These are phyloP conservation scores for Cyclophora albipunctata DNA, from an alignment of 2,888 invertebrate species.

Conservation along the genomic window DNA sequence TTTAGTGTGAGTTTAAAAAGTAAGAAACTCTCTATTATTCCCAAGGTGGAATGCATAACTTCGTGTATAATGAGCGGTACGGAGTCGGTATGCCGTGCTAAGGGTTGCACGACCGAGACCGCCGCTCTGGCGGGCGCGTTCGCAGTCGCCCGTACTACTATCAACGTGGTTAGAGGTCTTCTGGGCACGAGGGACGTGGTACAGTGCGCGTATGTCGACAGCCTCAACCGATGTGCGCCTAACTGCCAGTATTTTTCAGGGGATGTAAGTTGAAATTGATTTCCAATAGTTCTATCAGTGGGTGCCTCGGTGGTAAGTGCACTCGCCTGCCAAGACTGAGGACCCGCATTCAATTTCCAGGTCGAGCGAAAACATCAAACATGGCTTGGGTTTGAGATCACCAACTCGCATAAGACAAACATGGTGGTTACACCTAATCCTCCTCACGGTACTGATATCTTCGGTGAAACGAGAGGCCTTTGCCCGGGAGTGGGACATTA, in stretches of 20 bases:
- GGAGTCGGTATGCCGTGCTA: slow-evolving; percentile 48
- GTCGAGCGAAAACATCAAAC: no score
- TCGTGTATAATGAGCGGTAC: slow-evolving; percentile 61
- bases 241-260: slow-evolving; percentile 59
- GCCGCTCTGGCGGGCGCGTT: slow-evolving; percentile 60
- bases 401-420: no score
- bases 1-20: no score
- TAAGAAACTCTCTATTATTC: not conserved
- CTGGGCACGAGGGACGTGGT: slow-evolving; percentile 41
- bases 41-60: slow-evolving; percentile 57
- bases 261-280: slow-evolving; percentile 36
- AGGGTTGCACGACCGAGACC: slow-evolving; percentile 40
- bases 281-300: no score
- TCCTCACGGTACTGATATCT: no score
- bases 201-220: slow-evolving; percentile 61
- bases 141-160: slow-evolving; percentile 52
- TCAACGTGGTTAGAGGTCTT: slow-evolving; percentile 58
- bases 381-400: no score
- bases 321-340: no score
- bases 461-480: no score
- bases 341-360: no score
- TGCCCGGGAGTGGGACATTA: no score
- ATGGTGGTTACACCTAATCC: no score
- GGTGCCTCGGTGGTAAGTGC: no score
- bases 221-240: slow-evolving; percentile 51